These are phyloP conservation scores for Strongylocentrotus purpuratus DNA, from an alignment of 35 echinoderm and acorn worm species.

Conservation along the genomic window DNA sequence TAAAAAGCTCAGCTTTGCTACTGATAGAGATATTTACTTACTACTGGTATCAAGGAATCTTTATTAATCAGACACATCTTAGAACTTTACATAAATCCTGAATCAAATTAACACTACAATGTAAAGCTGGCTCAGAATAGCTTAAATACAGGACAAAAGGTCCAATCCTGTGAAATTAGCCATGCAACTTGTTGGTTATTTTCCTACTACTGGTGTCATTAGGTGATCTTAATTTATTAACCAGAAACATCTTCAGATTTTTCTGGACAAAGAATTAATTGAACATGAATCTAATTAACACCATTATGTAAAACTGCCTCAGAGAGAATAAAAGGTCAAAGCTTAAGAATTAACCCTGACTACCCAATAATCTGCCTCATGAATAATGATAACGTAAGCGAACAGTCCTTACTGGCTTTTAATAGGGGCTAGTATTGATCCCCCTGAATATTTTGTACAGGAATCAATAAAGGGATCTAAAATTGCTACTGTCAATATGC, in stretches of 20 bases:
- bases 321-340: neutral
- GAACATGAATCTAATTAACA: neutral
- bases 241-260: neutral
- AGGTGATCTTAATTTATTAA: no score
- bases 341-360: neutral
- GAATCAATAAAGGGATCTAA: neutral
- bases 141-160: no score
- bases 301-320: neutral
- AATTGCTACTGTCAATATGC: neutral
- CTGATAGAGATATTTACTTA: neutral
- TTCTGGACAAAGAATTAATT: neutral
- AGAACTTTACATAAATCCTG: no score
- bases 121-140: no score
- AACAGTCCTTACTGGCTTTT: neutral
- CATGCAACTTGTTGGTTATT: no score
- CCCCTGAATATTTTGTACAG: neutral
- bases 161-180: no score
- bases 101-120: no score
- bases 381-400: neutral
- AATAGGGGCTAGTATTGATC: neutral
- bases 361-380: neutral
- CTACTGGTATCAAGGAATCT: no score
- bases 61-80: no score
- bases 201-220: no score
- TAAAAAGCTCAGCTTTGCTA: neutral